These are phyloP conservation scores for Procambarus clarkii DNA, from an alignment of 1,140 invertebrate species.

Conservation along the genomic window DNA sequence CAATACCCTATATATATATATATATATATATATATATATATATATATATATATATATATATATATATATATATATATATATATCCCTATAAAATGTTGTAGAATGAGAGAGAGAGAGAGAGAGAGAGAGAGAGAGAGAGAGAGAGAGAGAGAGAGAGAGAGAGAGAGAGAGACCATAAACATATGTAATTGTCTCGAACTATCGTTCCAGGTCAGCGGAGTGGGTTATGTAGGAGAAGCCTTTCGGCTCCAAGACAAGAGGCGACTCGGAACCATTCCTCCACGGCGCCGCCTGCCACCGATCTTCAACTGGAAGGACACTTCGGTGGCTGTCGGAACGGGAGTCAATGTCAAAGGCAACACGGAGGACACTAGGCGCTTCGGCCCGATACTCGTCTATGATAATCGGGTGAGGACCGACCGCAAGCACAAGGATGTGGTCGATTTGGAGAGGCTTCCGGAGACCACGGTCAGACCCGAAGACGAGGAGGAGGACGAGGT, in stretches of 20 bases:
- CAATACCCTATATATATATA: not conserved
- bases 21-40: no score
- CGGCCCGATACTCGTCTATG: constrained; percentile 31
- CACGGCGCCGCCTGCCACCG: not conserved
- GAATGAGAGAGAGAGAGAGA: no score
- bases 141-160: no score
- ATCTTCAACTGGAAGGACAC: not conserved
- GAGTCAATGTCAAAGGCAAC: constrained; percentile 38
- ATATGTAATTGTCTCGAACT: not conserved
- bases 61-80: no score
- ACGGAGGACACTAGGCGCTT: constrained; percentile 10
- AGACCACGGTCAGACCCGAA: not conserved
- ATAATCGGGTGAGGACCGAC: constrained; percentile 46
- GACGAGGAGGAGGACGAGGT: not conserved
- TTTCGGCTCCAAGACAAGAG: constrained; percentile 6
- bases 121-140: no score
- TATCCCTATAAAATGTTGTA: no score
- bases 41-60: no score
- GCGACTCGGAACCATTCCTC: not conserved
- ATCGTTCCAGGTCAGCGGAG: constrained; percentile 17
- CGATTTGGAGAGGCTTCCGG: not conserved
- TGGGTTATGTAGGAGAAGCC: constrained; percentile 19
- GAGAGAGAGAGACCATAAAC: not conserved
- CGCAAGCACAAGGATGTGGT: constrained; percentile 38
- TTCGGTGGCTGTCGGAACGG: constrained; percentile 23